phyloP scores from a whole-genome alignment of 2,797 vertebrate genomes.

The Lacerta agilis region DNA sequence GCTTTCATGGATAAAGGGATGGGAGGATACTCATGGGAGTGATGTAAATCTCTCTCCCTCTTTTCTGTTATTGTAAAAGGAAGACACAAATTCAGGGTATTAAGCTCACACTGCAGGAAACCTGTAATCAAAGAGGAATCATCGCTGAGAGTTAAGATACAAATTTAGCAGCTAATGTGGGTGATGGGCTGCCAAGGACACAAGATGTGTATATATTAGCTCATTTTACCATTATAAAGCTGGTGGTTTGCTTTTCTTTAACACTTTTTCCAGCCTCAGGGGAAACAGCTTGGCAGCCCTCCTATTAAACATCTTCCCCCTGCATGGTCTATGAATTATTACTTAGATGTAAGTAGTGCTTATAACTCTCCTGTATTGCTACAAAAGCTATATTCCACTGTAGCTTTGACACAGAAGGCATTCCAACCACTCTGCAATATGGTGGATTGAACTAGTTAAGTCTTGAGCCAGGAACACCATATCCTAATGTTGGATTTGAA shows the following conservation, averaged over 20 bases:
- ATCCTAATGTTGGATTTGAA: no score
- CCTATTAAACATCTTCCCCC: fast-evolving
- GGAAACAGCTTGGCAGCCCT: fast-evolving
- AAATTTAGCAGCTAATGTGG: background rate
- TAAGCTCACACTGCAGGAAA: slow-evolving; percentile 30
- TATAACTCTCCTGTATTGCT: background rate
- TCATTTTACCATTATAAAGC: background rate
- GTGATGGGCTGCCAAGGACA: background rate
- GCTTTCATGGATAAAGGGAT: background rate
- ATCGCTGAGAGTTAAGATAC: background rate
- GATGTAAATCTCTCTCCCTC: background rate
- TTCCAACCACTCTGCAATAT: background rate
- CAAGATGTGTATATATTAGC: background rate
- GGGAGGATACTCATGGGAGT: background rate
- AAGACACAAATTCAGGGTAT: background rate
- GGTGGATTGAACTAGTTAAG: background rate
- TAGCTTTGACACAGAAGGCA: background rate
- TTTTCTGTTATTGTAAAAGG: background rate
- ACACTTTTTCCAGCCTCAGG: background rate
- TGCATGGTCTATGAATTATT: background rate
- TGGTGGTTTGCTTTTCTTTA: background rate
- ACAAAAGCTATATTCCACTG: background rate
- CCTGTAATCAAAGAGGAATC: background rate
- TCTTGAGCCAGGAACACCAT: background rate
- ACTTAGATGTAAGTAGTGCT: background rate